Evolutionary conservation across 2,888 invertebrate genomes (phyloP).

Genomic region (Parthenolecanium corni): DNA sequence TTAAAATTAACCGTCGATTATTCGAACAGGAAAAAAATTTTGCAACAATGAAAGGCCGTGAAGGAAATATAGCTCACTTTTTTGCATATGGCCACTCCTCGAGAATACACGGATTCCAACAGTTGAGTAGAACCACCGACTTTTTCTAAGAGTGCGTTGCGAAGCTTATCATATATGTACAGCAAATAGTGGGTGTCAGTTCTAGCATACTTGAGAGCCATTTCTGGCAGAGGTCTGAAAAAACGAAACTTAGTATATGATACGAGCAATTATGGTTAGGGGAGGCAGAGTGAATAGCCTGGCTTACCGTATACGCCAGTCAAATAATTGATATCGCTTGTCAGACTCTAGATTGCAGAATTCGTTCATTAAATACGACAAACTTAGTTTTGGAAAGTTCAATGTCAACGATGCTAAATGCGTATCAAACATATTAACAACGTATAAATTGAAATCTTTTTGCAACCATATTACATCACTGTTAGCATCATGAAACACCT

Average conservation of each 20-base stretch:
- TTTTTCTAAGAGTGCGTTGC: conserved; percentile 56
- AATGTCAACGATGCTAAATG: conserved; percentile 72
- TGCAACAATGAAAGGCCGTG: neutral
- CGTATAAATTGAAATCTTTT: conserved; percentile 83
- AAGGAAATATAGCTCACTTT: conserved; percentile 8
- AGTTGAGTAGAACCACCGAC: conserved; percentile 54
- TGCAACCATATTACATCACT: conserved; percentile 87
- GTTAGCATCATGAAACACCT: conserved; percentile 87
- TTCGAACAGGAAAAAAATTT: neutral
- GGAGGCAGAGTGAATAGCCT: neutral
- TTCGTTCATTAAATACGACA: conserved; percentile 62
- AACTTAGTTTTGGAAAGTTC: conserved; percentile 55
- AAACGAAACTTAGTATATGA: neutral
- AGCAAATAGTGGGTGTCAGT: conserved; percentile 90
- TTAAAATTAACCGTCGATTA: neutral
- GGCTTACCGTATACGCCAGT: conserved; percentile 72
- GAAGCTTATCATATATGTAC: conserved; percentile 71
- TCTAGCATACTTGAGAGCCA: conserved; percentile 73
- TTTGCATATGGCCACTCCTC: conserved; percentile 59
- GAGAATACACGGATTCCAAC: conserved; percentile 56
- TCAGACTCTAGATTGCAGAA: conserved; percentile 71
- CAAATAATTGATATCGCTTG: conserved; percentile 86
- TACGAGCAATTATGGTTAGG: neutral
- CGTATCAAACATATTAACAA: conserved; percentile 96
- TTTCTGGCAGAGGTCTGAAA: conserved; percentile 64